Base-by-base conservation (phyloP, 2,113 vertebrate genomes). In the Fregata magnificens region DNA sequence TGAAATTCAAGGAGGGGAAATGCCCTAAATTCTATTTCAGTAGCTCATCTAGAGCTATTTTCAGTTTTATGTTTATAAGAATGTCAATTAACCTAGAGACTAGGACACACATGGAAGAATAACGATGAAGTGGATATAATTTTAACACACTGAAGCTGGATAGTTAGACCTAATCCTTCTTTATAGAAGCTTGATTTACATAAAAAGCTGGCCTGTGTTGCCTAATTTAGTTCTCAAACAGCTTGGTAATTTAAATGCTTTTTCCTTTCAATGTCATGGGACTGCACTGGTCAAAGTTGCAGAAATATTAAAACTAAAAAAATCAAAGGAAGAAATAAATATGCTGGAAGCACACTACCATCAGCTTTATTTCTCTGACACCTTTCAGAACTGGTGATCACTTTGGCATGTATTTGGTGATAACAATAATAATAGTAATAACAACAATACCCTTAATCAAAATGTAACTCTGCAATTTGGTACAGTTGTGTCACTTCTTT, bases 31-130 rank as follows among this genome's bases (percentile, higher is more conserved):
- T 94, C 95, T 97, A 90, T 97, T 97, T 95, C 96, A 95, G 86
- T 92, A 85, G 62, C 63, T 97, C 91, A 82, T 95, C 82, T 92
- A 91, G 77, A 95, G 85, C 86, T 87, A 96, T 97, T 96, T 97
- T 96, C 89, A 95, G 72, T 96, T 95, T 96, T 97, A 92, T 98
- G 94, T 97, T 98, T 97, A 83, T 97, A 93, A 97, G 77, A 95
- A 96, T 97, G 88, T 86, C 96, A 96, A 96, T 98, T 98, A 98
- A 97, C 93, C 88, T 93, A 84, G 59, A 97, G 95, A 93, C 42
- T 94, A 79, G 93, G 95, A 82, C 72, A 56, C 87, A 90, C 91
- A 58, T 96, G 90, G 88, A 95, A 95, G 76, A 94, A 95, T 90
- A 97, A 91, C 42, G 52, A 93, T 96, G 89, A 98, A 97, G 78